These are phyloP conservation scores for Nymphicus hollandicus DNA, from an alignment of 2,113 vertebrate genomes.

Conservation along the genomic window DNA sequence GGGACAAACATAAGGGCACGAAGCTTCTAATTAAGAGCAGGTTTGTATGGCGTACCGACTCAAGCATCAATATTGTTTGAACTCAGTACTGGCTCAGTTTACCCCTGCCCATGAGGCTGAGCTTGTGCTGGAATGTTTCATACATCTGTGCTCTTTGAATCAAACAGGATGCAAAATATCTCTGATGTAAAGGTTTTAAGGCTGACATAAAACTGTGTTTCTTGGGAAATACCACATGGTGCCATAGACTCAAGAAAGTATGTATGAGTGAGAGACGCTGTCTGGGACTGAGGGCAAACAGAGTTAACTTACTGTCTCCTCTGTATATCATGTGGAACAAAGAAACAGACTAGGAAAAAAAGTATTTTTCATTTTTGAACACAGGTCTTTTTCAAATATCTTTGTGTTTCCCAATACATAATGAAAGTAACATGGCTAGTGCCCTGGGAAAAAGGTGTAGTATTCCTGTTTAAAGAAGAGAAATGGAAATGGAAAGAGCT, in stretches of 20 bases:
- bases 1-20: not conserved
- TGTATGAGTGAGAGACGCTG: not conserved
- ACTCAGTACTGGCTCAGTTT: not conserved
- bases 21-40: slow-evolving; percentile 8
- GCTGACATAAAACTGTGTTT: not conserved
- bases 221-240: not conserved
- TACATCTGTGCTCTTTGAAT: not conserved
- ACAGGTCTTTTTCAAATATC: not conserved
- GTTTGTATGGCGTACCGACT: not conserved
- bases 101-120: not conserved
- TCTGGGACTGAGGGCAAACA: not conserved
- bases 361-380: not conserved
- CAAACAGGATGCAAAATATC: not conserved
- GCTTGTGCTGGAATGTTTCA: not conserved
- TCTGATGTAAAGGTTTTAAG: not conserved
- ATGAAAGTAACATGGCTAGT: not conserved
- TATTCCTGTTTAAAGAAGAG: not conserved
- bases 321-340: not conserved
- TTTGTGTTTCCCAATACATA: not conserved
- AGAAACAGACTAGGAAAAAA: not conserved
- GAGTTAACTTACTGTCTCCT: not conserved
- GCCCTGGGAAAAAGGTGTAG: not conserved
- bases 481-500: not conserved
- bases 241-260: not conserved
- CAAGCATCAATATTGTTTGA: not conserved